Evolutionary conservation across 2,888 invertebrate species (phyloP).

Genomic region (Margaritifera margaritifera): DNA sequence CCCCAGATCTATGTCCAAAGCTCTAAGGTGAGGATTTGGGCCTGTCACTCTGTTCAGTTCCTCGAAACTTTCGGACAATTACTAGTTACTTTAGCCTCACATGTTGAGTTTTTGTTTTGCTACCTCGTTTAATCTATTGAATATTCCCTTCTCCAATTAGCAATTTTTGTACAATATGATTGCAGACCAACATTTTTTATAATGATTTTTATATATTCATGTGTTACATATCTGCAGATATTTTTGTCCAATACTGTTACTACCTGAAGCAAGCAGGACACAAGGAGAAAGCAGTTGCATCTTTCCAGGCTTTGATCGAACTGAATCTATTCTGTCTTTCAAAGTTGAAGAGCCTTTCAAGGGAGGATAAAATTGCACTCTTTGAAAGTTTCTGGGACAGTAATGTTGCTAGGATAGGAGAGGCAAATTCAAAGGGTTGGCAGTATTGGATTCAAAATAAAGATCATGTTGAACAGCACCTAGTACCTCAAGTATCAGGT

Average conservation of each 20-base stretch:
- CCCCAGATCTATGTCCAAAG: too few species aligned
- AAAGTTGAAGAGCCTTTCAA: conserved; percentile 38
- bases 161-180: background rate
- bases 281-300: conserved; percentile 72
- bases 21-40: too few species aligned
- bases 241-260: conserved; percentile 68
- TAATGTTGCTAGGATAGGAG: conserved; percentile 71
- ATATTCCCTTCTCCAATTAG: too few species aligned
- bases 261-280: conserved; percentile 70
- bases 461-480: background rate
- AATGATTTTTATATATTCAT: background rate
- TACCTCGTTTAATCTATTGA: too few species aligned
- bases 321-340: conserved; percentile 71
- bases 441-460: conserved; percentile 43
- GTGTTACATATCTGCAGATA: conserved; percentile 55
- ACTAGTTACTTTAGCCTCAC: too few species aligned
- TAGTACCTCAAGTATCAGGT: background rate
- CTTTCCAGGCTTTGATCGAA: conserved; percentile 73
- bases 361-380: conserved; percentile 56
- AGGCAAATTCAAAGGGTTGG: conserved; percentile 70
- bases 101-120: too few species aligned
- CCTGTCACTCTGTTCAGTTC: too few species aligned
- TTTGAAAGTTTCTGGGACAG: conserved; percentile 74
- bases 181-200: background rate
- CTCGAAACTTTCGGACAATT: too few species aligned